Conservation (phyloP, 2,113 vertebrate species). For the Pluvialis apricaria region DNA sequence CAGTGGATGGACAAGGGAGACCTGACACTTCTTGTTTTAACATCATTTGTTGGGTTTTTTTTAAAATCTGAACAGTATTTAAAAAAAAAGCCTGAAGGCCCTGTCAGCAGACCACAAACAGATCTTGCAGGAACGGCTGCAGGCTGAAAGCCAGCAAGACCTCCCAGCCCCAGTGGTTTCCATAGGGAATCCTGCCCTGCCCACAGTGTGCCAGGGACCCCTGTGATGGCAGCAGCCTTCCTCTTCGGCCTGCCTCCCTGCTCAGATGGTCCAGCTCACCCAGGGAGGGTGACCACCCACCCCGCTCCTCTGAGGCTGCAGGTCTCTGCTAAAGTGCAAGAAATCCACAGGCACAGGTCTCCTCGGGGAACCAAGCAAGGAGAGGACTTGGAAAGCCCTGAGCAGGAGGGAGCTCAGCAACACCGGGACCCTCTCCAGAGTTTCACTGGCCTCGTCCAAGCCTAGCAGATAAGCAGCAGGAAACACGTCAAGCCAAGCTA, state of each 20-base stretch:
- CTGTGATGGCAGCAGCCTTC: background rate
- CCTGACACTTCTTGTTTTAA: background rate
- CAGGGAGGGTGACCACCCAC: background rate
- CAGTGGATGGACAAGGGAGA: background rate
- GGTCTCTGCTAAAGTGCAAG: background rate
- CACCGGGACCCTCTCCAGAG: background rate
- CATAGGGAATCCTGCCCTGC: background rate
- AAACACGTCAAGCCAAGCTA: background rate
- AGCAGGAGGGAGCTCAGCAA: background rate
- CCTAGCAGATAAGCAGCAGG: background rate
- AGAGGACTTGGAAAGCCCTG: background rate
- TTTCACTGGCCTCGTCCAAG: background rate
- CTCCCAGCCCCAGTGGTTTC: background rate
- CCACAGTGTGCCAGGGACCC: accelerated
- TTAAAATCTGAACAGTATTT: background rate
- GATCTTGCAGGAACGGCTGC: background rate
- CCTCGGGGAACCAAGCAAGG: background rate
- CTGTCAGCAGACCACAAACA: background rate
- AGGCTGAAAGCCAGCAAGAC: background rate
- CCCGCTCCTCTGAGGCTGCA: background rate
- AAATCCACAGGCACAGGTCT: background rate
- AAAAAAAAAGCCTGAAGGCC: background rate
- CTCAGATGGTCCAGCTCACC: background rate
- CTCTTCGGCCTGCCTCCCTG: background rate
- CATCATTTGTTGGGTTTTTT: background rate